Base-by-base conservation (phyloP, 2,797 vertebrate genomes). In the Loriculus beryllinus region DNA sequence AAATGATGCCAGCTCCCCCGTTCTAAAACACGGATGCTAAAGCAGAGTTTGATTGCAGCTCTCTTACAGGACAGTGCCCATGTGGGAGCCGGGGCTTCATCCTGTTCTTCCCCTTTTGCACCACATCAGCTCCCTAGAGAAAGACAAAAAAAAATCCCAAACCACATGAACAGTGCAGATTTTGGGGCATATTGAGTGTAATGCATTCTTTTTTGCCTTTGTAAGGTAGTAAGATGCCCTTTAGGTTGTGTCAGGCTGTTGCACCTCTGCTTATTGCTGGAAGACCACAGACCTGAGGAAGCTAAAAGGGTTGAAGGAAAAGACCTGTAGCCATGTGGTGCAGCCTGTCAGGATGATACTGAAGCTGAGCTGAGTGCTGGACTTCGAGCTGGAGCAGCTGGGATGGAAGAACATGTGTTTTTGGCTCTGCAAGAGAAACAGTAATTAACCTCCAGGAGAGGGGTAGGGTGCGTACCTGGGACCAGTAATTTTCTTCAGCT, bases 401-500 rank as follows among this genome's bases (percentile, higher is more conserved):
- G 40, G 42, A 69, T 69, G 51, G 59, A 94, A 39, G 33, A 12
- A 56, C 71, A 21, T 0, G 0, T 14, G 48, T 6, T 63, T 72
- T 94, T 71, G 70, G 48, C 81, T 76, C 22, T 62, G 47, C 39
- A 52, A 60, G 51, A 85, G 82, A 62, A 95, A 68, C 14, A 52
- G 54, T 35, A 74, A 89, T 92, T 93, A 91, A 85, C 52, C 48
- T 91, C 48, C 37, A 93, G 68, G 51, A 87, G 60, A 77, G 45
- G 52, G 17, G 60, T 9, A 79, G 88, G 91, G 71, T 84, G 39
- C 15, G 71, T 52, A 37, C 56, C 37, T 15, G 37, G 57, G 89
- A 90, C 84, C 68, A 75, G 89, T 52, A 77, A 94, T 93, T 94
- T 93, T 92, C 91, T 77, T 52, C 56, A 69, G 0, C 35, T 94